A percentile compares a stretch with the other conserved stretches of the same genome.
Conservation (phyloP, 2,113 vertebrate species). For the Heptranchias perlo region DNA sequence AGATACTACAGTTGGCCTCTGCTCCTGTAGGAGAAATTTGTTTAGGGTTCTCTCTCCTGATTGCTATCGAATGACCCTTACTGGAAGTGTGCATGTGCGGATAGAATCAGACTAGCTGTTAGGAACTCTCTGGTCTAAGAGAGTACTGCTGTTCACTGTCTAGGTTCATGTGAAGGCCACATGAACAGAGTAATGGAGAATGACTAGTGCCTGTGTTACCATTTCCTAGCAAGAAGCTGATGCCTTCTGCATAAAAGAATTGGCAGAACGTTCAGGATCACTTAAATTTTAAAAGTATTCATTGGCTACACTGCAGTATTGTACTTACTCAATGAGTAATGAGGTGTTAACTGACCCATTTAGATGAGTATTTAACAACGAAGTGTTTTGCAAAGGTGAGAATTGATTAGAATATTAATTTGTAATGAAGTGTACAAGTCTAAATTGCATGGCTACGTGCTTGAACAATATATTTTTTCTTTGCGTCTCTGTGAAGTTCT, state of each 20-base stretch:
- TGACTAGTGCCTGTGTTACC: not conserved
- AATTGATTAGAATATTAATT: not conserved
- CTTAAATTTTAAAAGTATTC: not conserved
- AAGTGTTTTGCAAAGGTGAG: not conserved
- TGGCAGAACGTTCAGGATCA: not conserved
- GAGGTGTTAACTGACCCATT: not conserved
- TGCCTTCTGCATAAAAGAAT: not conserved
- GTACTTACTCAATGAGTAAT: not conserved
- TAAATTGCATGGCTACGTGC: not conserved
- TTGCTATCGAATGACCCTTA: not conserved
- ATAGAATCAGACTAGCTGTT: not conserved
- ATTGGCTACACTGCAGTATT: not conserved
- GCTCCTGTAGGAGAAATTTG: not conserved
- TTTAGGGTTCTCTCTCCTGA: not conserved
- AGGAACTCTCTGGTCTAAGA: not conserved
- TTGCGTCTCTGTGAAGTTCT: not conserved
- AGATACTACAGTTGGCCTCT: not conserved
- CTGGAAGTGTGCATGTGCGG: not conserved
- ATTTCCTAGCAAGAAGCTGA: not conserved
- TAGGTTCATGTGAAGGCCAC: not conserved
- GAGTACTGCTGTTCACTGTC: not conserved
- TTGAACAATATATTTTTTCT: not conserved
- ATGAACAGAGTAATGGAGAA: not conserved
- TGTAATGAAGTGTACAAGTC: not conserved
- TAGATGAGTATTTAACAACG: not conserved